Evolutionary conservation across 2,888 invertebrate species (phyloP), one percentile per base, ranked within the genome.

Genomic region (Taenaris catops): DNA sequence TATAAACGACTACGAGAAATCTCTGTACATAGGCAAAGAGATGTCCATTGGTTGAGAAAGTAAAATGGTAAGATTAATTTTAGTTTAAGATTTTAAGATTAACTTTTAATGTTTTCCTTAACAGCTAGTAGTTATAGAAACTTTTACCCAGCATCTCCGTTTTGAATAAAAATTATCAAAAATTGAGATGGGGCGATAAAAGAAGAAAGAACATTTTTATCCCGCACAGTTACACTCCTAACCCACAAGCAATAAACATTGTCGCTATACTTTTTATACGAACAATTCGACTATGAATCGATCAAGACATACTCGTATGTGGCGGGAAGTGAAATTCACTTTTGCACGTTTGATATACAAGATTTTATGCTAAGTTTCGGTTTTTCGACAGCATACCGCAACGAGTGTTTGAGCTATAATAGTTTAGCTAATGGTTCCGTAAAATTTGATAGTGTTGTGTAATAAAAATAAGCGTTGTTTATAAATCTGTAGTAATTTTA

Each of bases 181-280:
- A n/a, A n/a, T n/a, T n/a, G n/a, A n/a, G n/a, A n/a, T n/a, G n/a
- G n/a, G n/a, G n/a, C n/a, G n/a, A n/a, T n/a, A n/a, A n/a, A n/a
- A n/a, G n/a, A n/a, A n/a, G n/a, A n/a, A n/a, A n/a, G n/a, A n/a
- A n/a, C n/a, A n/a, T n/a, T n/a, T n/a, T n/a, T n/a, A n/a, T 58
- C 91, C 91, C 49, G 88, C 90, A 46, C 90, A 91, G 61, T 75
- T 91, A 57, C 88, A 89, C 72, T 86, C 87, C 67, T 87, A 87
- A 73, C 74, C 60, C 58, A 45, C 62, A 70, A 78, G 74, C 76
- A 75, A 78, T 75, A 78, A 68, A 59, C 49, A 10, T 23, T 44
- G 38, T 57, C 63, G 66, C 72, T 66, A 70, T 63, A 71, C 54
- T 63, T 51, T 65, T 57, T 60, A 58, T 62, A 58, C 48, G 40